Evolutionary conservation across 35 echinoderm and acorn worm genomes (phyloP).

Genomic region (Apostichopus japonicus): DNA sequence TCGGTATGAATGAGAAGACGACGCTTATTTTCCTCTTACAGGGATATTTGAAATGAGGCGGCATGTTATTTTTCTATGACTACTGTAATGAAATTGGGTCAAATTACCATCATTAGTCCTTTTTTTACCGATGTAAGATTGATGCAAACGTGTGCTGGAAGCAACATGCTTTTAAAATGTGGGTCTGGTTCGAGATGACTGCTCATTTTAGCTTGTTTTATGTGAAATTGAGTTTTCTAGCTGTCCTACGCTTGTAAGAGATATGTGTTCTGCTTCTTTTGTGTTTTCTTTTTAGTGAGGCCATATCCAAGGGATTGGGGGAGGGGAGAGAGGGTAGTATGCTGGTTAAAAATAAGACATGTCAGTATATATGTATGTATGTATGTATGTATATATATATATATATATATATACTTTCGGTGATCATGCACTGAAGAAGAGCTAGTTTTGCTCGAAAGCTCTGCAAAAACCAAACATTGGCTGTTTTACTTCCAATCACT

Average conservation of each 20-base stretch:
- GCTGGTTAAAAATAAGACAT: background rate
- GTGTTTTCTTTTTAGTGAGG: too few species aligned
- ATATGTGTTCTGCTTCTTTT: background rate
- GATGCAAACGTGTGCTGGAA: background rate
- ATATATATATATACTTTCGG: too few species aligned
- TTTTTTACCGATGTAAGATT: constrained; percentile 18
- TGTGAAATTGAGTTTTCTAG: background rate
- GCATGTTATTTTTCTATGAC: background rate
- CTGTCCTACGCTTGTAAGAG: background rate
- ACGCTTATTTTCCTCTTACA: background rate
- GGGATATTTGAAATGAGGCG: background rate
- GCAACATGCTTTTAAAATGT: constrained; percentile 22
- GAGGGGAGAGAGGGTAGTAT: background rate
- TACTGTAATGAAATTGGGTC: constrained; percentile 33
- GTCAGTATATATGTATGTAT: too few species aligned
- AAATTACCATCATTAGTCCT: constrained; percentile 40
- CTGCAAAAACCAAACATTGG: too few species aligned
- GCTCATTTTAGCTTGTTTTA: background rate
- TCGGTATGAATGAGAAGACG: constrained; percentile 26
- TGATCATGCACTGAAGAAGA: too few species aligned
- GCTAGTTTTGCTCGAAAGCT: too few species aligned
- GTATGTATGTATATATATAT: too few species aligned
- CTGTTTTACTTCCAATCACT: too few species aligned
- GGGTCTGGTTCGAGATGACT: constrained; percentile 36
- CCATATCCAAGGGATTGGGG: background rate